Evolutionary conservation across 2,888 invertebrate genomes (phyloP).

Genomic region (Tetragnatha montana): DNA sequence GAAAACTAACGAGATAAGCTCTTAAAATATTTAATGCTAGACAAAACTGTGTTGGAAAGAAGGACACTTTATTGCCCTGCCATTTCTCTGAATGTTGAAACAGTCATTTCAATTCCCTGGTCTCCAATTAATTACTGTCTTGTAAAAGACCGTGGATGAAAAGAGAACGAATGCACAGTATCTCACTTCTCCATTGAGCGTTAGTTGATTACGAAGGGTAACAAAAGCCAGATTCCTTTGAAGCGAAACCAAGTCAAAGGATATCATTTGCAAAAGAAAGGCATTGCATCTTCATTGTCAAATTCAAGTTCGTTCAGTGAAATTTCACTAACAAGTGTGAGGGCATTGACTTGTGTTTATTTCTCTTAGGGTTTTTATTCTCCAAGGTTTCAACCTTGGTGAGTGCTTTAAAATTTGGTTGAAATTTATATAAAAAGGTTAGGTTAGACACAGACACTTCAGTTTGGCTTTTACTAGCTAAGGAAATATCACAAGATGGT

Average conservation of each 20-base stretch:
- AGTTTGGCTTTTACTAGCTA: not conserved
- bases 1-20: no score
- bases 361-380: not conserved
- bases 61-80: not conserved
- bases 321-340: not conserved
- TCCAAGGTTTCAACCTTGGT: constrained; percentile 7
- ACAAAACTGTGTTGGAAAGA: not conserved
- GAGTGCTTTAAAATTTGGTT: not conserved
- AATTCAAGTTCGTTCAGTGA: constrained; percentile 13
- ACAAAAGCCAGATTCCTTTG: not conserved
- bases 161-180: not conserved
- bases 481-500: not conserved
- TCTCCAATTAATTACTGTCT: not conserved
- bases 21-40: no score
- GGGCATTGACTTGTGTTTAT: constrained; percentile 30
- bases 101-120: constrained; percentile 12
- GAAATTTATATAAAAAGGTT: constrained; percentile 17
- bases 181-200: constrained; percentile 16
- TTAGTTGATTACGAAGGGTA: constrained; percentile 15
- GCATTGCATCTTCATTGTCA: constrained; percentile 41
- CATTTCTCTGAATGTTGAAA: constrained; percentile 26
- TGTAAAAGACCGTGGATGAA: not conserved
- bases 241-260: not conserved
- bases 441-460: not conserved
- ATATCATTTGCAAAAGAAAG: constrained; percentile 11